Conservation (phyloP, 2,888 invertebrate genomes). For the Entomobrya multifasciata region DNA sequence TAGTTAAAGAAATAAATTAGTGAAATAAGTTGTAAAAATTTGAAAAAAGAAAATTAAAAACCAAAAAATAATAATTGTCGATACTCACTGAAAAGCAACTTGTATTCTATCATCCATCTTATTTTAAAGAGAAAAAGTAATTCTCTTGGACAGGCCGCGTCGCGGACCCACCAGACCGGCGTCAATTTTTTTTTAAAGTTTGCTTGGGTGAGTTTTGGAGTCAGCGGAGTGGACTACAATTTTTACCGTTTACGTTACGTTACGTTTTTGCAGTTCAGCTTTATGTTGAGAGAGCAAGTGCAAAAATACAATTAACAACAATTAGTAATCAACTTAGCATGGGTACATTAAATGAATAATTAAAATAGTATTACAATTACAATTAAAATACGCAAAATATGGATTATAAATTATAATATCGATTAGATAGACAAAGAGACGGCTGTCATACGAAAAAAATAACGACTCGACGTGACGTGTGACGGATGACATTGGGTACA, state of each 20-base stretch:
- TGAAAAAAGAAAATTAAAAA: slow-evolving; percentile 44
- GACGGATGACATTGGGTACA: too few species aligned
- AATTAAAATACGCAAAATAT: too few species aligned
- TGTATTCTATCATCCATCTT: slow-evolving; percentile 74
- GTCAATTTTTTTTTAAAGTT: not conserved
- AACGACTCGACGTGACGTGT: too few species aligned
- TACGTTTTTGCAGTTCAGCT: not conserved
- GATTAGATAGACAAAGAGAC: too few species aligned
- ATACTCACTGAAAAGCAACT: slow-evolving; percentile 79
- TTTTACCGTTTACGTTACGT: not conserved
- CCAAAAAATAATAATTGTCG: slow-evolving; percentile 42
- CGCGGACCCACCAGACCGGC: not conserved
- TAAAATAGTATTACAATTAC: too few species aligned
- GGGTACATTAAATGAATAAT: too few species aligned
- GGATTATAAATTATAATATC: too few species aligned
- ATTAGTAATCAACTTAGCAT: too few species aligned
- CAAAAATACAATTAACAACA: too few species aligned
- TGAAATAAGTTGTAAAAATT: not conserved
- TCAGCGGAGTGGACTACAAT: too few species aligned
- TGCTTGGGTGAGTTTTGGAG: too few species aligned
- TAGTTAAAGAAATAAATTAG: not conserved
- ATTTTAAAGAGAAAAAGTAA: not conserved
- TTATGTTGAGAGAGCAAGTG: not conserved
- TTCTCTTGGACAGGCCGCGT: not conserved
- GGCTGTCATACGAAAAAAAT: too few species aligned